Percentiles rank a stretch among this genome's conserved stretches.
phyloP scores from a whole-genome alignment of 2,113 vertebrate genomes.

The Accipiter cooperii region DNA sequence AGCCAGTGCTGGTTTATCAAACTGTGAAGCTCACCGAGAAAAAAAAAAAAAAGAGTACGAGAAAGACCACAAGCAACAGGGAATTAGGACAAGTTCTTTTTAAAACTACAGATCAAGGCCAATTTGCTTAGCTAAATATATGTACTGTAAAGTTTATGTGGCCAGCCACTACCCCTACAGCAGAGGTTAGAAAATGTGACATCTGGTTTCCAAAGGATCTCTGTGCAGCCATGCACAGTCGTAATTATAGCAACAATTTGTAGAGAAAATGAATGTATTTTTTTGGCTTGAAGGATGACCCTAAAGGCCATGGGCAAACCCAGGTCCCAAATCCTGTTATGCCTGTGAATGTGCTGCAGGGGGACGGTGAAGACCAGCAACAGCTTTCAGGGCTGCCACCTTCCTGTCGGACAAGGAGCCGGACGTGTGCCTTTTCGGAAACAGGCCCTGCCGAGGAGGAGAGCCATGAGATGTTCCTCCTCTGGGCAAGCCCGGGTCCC shows the following conservation, averaged over 20 bases:
- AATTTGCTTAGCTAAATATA: neutral
- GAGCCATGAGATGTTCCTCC: no score
- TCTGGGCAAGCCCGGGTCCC: no score
- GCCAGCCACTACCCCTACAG: neutral
- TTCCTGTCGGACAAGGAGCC: no score
- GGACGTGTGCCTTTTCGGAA: no score
- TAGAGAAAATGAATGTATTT: neutral
- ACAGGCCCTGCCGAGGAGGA: no score
- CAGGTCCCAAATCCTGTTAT: no score
- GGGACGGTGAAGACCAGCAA: no score
- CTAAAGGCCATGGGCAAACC: no score
- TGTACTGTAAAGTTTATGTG: neutral
- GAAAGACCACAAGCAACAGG: neutral
- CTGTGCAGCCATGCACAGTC: neutral
- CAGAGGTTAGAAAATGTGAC: neutral
- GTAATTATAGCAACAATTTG: neutral
- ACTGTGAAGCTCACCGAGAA: neutral
- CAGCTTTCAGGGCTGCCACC: no score
- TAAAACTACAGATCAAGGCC: neutral
- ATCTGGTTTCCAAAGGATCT: neutral
- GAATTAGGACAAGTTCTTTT: neutral
- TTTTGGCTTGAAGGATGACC: neutral
- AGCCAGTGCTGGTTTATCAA: neutral
- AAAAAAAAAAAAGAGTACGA: neutral
- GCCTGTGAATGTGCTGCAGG: no score